phyloP scores from a whole-genome alignment of 2,888 invertebrate species.

The Deilephila porcellus region DNA sequence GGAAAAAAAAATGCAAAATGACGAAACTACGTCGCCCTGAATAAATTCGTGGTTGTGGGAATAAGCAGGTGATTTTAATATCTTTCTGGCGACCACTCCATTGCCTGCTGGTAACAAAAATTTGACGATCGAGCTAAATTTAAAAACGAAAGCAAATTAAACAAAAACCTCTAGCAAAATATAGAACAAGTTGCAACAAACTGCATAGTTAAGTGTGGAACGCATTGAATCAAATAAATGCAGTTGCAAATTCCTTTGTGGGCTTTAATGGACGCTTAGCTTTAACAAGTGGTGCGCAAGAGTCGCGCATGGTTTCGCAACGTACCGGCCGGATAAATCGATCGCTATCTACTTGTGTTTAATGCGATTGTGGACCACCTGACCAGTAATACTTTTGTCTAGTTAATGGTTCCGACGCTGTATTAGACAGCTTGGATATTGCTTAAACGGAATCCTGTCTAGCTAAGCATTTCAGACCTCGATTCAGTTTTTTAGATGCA shows the following conservation, averaged over 20 bases:
- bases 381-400: conserved; percentile 28
- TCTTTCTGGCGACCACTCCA: too few relatives aligned
- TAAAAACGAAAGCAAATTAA: too few relatives aligned
- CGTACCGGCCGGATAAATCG: conserved; percentile 50
- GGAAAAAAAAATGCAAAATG: neutral
- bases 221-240: neutral
- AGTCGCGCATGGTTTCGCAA: conserved; percentile 50
- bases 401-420: conserved; percentile 17
- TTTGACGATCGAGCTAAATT: too few relatives aligned
- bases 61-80: too few relatives aligned
- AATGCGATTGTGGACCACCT: conserved; percentile 38
- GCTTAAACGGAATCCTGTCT: neutral
- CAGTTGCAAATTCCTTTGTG: neutral
- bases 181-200: neutral
- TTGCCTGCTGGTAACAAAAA: too few relatives aligned
- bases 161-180: too few relatives aligned
- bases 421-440: conserved; percentile 17
- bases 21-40: too few relatives aligned
- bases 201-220: neutral
- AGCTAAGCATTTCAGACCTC: neutral
- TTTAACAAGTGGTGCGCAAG: conserved; percentile 39
- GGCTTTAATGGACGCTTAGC: neutral
- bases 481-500: neutral
- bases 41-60: too few relatives aligned
- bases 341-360: conserved; percentile 53